Evolutionary conservation across 2,113 vertebrate species (phyloP), one percentile per base, ranked within the genome.

Genomic region (Cynoglossus semilaevis): DNA sequence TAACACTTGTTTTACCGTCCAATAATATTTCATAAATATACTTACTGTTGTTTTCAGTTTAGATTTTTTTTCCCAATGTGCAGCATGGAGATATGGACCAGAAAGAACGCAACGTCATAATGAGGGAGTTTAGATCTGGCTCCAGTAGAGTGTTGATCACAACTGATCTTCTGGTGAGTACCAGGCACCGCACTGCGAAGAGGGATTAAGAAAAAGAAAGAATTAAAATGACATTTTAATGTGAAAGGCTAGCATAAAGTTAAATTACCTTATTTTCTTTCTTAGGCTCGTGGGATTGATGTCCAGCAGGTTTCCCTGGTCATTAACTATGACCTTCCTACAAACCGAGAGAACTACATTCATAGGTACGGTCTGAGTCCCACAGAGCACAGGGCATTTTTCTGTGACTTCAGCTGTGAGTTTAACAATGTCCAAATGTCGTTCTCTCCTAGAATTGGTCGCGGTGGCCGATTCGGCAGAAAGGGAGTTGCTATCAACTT

Each of bases 401-500:
- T 10, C 5, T 0, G 9, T 43, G 22, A n/a, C 2, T 7, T 6
- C 2, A 14, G 5, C 6, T 29, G 38, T 2, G n/a, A 40, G 4
- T 47, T 36, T 72, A 43, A 78, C 1, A 0, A 9, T 3, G 9
- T 8, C 36, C 4, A 0, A 45, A 8, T 38, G 5, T 10, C 2
- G 13, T 14, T 42, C 15, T 13, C 2, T 34, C 54, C 90, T 29
- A 99, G 96, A 89, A 99, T 99, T 89, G 97, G 97, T 53, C 93
- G 96, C 40, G 96, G 97, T 38, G 97, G 97, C 62, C 95, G 96
- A 34, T 99, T 98, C 86, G 97, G 96, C 89, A 96, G 96, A 85
- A 99, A 99, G 92, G 97, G 96, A 15, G 97, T 99, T 84, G 97
- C 96, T 77, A 98, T 99, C 78, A 99, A 99, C 88, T 99, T 98